phyloP scores from a whole-genome alignment of 2,797 vertebrate genomes.

The Saxicola maurus region DNA sequence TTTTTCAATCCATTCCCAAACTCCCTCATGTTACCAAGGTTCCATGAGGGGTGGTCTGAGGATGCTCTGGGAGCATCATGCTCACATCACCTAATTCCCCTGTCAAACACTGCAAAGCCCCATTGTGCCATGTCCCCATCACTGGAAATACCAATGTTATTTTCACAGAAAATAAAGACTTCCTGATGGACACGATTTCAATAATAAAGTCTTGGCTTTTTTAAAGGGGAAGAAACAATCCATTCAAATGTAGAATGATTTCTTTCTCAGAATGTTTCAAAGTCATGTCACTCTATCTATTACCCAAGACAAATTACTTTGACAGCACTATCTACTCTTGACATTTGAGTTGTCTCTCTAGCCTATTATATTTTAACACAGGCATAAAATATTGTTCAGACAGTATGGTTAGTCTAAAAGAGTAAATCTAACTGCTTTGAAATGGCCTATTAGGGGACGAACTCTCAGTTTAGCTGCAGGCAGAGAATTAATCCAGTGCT shows the following conservation, averaged over 20 bases:
- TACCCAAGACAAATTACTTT: constrained; percentile 68
- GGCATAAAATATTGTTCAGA: constrained; percentile 70
- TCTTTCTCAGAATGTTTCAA: constrained; percentile 60
- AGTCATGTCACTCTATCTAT: constrained; percentile 60
- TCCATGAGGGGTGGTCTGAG: not conserved
- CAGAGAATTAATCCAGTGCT: constrained; percentile 58
- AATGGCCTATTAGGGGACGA: constrained; percentile 66
- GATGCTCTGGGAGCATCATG: not conserved
- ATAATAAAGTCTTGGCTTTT: not conserved
- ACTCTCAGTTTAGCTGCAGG: constrained; percentile 62
- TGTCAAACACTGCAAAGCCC: not conserved
- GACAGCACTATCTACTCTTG: constrained; percentile 67
- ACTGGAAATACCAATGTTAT: not conserved
- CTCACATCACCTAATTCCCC: not conserved
- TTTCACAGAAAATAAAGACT: constrained; percentile 27
- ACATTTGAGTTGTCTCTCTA: constrained; percentile 64
- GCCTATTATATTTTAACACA: constrained; percentile 64
- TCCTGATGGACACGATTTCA: not conserved
- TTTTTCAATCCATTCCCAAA: not conserved
- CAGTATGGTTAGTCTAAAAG: constrained; percentile 63
- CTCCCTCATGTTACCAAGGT: not conserved
- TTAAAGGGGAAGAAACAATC: constrained; percentile 44
- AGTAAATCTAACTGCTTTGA: constrained; percentile 68
- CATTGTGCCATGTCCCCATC: not conserved
- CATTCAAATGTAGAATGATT: constrained; percentile 37